A percentile compares a stretch with the other conserved stretches of the same genome.
Conservation (phyloP, 1,140 invertebrate species). For the Thaumetopoea pityocampa region DNA sequence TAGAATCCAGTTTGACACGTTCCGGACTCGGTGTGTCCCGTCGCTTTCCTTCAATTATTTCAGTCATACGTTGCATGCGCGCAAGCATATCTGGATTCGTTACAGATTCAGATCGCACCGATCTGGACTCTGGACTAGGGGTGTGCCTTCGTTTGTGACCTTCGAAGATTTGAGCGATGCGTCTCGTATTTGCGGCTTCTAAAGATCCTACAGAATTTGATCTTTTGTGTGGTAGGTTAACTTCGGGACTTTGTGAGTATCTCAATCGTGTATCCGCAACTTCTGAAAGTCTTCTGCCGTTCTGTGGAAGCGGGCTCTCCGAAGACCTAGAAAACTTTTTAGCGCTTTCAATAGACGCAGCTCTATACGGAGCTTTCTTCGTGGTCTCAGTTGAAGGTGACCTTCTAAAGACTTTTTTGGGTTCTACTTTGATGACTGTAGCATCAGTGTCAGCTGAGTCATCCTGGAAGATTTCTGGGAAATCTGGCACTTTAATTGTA, state of each 20-base stretch:
- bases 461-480: slow-evolving; percentile 40
- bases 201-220: slow-evolving; percentile 46
- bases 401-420: slow-evolving; percentile 24
- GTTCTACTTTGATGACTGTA: slow-evolving; percentile 28
- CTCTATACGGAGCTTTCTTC: slow-evolving; percentile 25
- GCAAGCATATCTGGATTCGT: slow-evolving; percentile 44
- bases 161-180: slow-evolving; percentile 53
- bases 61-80: slow-evolving; percentile 49
- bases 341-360: slow-evolving; percentile 30
- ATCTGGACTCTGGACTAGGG: slow-evolving; percentile 36
- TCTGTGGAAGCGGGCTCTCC: slow-evolving; percentile 21
- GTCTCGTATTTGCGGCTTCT: slow-evolving; percentile 41
- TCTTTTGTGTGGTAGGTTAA: slow-evolving; percentile 23
- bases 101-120: slow-evolving; percentile 31
- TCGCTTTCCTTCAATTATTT: slow-evolving; percentile 55
- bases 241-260: slow-evolving; percentile 40
- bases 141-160: slow-evolving; percentile 38
- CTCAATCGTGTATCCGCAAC: slow-evolving; percentile 26
- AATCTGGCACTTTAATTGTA: slow-evolving; percentile 43
- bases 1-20: slow-evolving; percentile 35
- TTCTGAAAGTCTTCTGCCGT: slow-evolving; percentile 37
- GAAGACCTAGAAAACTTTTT: slow-evolving; percentile 12
- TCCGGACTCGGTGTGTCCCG: slow-evolving; percentile 44
- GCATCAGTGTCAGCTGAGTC: slow-evolving; percentile 45
- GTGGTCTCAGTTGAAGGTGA: slow-evolving; percentile 20